Conservation (phyloP, 2,797 vertebrate species). For the Bradypodion pumilum region DNA sequence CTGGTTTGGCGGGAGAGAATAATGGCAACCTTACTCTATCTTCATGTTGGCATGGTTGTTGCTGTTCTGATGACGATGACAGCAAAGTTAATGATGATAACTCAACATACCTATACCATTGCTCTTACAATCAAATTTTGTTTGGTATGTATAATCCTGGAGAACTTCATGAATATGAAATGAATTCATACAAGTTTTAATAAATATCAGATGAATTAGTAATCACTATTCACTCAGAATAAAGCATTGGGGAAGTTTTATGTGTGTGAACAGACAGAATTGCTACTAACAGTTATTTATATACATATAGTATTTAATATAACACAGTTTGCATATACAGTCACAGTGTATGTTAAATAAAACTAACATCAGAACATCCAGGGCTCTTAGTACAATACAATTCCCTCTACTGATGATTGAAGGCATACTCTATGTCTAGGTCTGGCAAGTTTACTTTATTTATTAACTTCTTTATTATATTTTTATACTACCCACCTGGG, state of each 20-base stretch:
- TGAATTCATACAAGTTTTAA: not conserved
- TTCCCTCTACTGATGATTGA: not conserved
- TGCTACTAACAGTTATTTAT: conserved; percentile 23
- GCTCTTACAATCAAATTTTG: not conserved
- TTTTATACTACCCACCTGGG: no score
- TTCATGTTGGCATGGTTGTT: not conserved
- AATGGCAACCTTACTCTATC: not conserved
- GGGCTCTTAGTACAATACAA: not conserved
- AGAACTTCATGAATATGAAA: conserved; percentile 27
- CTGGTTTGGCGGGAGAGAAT: no score
- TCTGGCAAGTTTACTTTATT: not conserved
- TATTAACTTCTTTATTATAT: no score
- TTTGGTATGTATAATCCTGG: rapidly evolving
- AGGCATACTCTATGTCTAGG: not conserved
- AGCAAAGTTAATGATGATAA: not conserved
- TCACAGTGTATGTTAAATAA: not conserved
- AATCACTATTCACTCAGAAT: not conserved
- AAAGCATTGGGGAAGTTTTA: not conserved
- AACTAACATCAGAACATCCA: not conserved
- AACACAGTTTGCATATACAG: not conserved
- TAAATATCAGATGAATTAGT: conserved; percentile 39
- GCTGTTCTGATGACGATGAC: not conserved
- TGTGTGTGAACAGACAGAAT: not conserved
- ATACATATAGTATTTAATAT: conserved; percentile 20
- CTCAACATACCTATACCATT: not conserved